Evolutionary conservation across 2,797 vertebrate species (phyloP), one percentile per base, ranked within the genome.

Genomic region (Notolepis coatsorum): DNA sequence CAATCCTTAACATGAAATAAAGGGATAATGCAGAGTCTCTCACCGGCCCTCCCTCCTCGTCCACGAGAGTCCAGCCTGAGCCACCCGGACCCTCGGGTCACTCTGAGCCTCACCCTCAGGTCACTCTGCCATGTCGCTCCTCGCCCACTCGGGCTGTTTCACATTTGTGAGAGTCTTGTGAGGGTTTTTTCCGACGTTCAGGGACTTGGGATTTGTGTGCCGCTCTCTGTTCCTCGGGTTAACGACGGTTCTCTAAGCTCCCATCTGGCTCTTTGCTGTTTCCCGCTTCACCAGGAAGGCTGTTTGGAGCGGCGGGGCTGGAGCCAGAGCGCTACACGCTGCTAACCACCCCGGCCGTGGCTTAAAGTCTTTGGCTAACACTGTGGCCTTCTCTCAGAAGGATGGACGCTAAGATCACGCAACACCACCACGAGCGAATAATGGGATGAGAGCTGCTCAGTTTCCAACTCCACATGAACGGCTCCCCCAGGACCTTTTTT

Each of bases 201-300:
- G 72, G 76, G 68, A 80, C 69, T n/a, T 69, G 68, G 76, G 82
- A 81, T 84, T 82, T 84, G 66, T 71, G 68, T 69, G 68, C 51
- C 56, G 61, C 71, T 84, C 77, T 86, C 68, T 82, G 79, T 84
- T 89, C 81, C 63, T 53, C 68, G 73, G 68, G 81, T 88, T 85
- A 84, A 84, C 50, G 66, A 54, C 64, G 46, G 45, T 68, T 71
- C 64, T 79, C 84, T 81, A 84, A 88, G 68, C 63, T 76, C 43
- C 71, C 83, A 85, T 88, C 75, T 88, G 86, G 75, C 69, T 62
- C 61, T 79, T 75, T 80, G 71, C 79, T 77, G 73, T 85, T n/a
- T n/a, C 62, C 52, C 20, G 7, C 70, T 77, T 71, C 35, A 35
- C 67, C 68, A 65, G 64, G 50, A 68, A 51, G 62, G 48, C 71